Evolutionary conservation across 1,140 invertebrate genomes (phyloP), one percentile per base, ranked within the genome.

Genomic region (Heliconius nattereri): DNA sequence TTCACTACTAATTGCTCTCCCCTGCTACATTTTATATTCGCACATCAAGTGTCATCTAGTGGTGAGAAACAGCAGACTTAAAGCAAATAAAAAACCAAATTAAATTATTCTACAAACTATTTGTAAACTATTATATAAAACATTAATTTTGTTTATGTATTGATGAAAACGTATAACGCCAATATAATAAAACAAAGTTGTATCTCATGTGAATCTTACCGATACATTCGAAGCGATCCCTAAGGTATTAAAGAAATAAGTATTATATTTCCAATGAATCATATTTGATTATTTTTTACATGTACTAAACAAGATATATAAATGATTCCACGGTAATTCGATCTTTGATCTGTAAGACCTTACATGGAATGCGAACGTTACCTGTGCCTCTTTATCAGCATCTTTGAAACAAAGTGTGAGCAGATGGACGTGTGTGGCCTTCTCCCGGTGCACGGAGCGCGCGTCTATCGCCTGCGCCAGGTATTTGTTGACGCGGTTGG

Each of bases 401-500:
- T 98, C 97, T 87, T 97, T 97, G 89, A 99, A 98, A 84, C 97
- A 97, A 37, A 98, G 94, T 2, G 97, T 98, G 29, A 98, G 85
- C 11, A 97, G 95, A 89, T 98, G 98, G 49, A 98, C 98, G 89
- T 98, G 98, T 70, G 97, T 97, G 20, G 97, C 96, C 92, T 98
- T 98, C 92, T 98, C 98, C 80, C 97, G 95, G 91, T 98, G 98
- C 49, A 98, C 97, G 91, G 97, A 97, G 74, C 98, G 95, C n/a
- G 98, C 98, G 86, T 98, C 97, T 83, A 98, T 98, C 2, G 98
- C 98, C 94, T 98, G 97, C 72, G 97, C 97, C 79, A 98, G 95
- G 94, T 98, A 98, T 91, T 98, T 98, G 95, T 98, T 98, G 35
- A 98, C 98, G 83, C 98, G 96, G 93, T 98, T 98, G 23, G 96